Evolutionary conservation across 2,797 vertebrate species (phyloP).

Genomic region (Rousettus madagascariensis): DNA sequence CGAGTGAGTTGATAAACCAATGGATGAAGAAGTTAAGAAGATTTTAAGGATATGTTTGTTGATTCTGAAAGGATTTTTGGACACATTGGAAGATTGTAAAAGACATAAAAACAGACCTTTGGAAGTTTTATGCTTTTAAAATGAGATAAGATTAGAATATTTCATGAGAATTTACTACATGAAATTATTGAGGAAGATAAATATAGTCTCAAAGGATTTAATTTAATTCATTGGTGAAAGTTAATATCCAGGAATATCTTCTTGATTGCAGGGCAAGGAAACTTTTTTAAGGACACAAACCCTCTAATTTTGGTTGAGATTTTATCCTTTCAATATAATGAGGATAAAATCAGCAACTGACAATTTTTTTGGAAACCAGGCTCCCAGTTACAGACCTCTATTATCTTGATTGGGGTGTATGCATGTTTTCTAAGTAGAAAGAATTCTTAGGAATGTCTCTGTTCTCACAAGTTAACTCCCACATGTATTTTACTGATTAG

Average conservation of each 20-base stretch:
- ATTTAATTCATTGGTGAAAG: constrained; percentile 27
- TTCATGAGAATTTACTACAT: constrained; percentile 5
- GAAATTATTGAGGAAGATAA: background rate
- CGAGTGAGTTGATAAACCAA: background rate
- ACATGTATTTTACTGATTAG: background rate
- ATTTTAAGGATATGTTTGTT: background rate
- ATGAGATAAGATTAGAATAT: constrained; percentile 12
- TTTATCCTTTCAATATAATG: background rate
- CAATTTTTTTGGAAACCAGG: background rate
- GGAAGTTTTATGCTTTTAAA: background rate
- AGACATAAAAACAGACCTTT: constrained; percentile 49
- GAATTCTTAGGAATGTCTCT: background rate
- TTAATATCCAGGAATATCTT: background rate
- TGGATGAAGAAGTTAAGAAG: constrained; percentile 17
- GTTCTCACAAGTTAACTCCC: background rate
- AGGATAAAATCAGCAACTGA: background rate
- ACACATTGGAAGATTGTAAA: background rate
- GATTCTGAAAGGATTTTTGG: constrained; percentile 22
- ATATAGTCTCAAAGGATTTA: constrained; percentile 24
- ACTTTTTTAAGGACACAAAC: background rate
- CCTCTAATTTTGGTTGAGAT: constrained; percentile 16
- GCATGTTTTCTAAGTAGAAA: background rate
- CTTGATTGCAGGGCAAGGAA: background rate
- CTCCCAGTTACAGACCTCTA: background rate
- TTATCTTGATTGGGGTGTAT: background rate